These are phyloP conservation scores for Taeniopygia guttata DNA, from an alignment of 2,797 vertebrate genomes.

Conservation along the genomic window DNA sequence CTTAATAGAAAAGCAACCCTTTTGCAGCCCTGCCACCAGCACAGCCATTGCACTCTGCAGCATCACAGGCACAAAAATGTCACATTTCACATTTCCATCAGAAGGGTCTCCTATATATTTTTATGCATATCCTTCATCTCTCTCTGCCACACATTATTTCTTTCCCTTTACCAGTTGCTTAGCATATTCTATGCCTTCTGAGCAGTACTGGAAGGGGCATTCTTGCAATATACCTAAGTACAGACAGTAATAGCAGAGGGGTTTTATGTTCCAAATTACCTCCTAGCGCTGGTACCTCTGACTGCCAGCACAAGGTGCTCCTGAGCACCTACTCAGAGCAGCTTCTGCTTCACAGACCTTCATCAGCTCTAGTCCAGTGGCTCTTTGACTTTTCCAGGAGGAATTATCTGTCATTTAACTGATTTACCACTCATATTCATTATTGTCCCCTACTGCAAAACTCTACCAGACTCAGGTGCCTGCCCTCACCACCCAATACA, in stretches of 20 bases:
- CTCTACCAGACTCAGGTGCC: neutral
- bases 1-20: constrained; percentile 55
- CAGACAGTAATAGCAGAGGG: neutral
- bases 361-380: neutral
- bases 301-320: neutral
- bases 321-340: neutral
- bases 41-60: neutral
- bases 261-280: neutral
- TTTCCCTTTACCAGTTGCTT: neutral
- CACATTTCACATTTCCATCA: constrained; percentile 66
- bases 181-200: constrained; percentile 12
- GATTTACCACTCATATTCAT: neutral
- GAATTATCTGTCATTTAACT: neutral
- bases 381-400: neutral
- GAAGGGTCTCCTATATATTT: constrained; percentile 55
- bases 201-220: neutral
- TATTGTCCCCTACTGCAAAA: neutral
- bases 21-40: constrained; percentile 30
- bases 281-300: neutral
- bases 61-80: constrained; percentile 59
- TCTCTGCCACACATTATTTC: constrained; percentile 29
- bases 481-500: neutral
- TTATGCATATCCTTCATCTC: constrained; percentile 53
- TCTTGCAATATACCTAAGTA: neutral
- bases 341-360: neutral